Base-by-base conservation (phyloP, 2,113 vertebrate genomes). In the Boleophthalmus pectinirostris region DNA sequence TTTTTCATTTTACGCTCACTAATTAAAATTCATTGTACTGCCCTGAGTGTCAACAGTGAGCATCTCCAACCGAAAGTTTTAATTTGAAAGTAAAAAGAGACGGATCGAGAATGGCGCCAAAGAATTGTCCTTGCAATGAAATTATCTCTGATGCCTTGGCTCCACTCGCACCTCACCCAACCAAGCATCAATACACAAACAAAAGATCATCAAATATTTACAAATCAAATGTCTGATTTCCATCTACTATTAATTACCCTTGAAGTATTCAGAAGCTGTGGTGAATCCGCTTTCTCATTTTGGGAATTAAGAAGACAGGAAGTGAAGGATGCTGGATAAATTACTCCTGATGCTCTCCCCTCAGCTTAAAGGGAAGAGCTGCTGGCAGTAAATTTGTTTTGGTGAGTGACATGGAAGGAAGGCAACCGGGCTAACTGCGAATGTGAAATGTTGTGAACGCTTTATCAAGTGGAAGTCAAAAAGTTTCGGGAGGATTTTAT, bases 181-280 rank as follows among this genome's bases (percentile, higher is more conserved):
- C 46, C 61, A 58, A 60, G 72, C 78, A 80, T 82, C 54, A 77
- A 77, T 79, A 67, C 29, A 29, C 29, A 29, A 29, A 77, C 15
- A 15, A 47, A 77, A 51, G 29, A 71, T 56, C 63, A 82, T 85
- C 7, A 84, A 86, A 61, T 73, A 83, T 86, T 81, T 23, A 69
- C 78, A 77, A 72, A 64, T 63, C 12, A 3, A 79, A 74, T 72
- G 57, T 75, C 56, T 54, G 69, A 75, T 23, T 74, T 75, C 67
- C 49, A 68, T 70, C 56, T 45, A 72, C 70, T 64, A 20, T 64
- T 77, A 63, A 75, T 74, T 80, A 70, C 74, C 77, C 77, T 25
- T 24, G 29, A 77, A 35, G 53, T 15, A 63, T 47, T 74, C 56
- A 47, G 43, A 74, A 69, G 15, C 60, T 29, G 16, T 0, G 13